Base-by-base conservation (phyloP, 2,113 vertebrate species). In the Reinhardtius hippoglossoides region DNA sequence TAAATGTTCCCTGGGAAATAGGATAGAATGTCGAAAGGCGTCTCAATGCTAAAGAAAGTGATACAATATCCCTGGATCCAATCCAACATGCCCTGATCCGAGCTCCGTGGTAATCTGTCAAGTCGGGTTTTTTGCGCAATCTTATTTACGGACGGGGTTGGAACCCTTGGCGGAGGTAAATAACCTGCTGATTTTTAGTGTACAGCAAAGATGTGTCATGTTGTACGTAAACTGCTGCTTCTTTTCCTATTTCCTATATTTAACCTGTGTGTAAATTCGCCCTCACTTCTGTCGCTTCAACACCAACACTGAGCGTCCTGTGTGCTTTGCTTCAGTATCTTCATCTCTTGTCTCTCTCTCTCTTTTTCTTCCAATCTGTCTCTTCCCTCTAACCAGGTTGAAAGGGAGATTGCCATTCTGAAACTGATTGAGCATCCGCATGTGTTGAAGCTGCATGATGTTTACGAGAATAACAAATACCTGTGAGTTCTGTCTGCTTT, bases 381-480 rank as follows among this genome's bases (percentile, higher is more conserved):
- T 75, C 10, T 67, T 83, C 35, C 78, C 63, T 77, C 21, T 86
- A 44, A 90, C 52, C 84, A 98, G 97, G 97, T 98, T 91, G 97
- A 98, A 82, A 93, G 97, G 84, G 97, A 98, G 93, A 98, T 98
- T 74, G 97, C 97, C 84, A 98, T 98, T 91, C 92, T 98, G 87
- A 98, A 98, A 87, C 95, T 98, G 88, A 98, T 98, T 0, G 97
- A 98, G 86, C 97, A 98, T 89, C 97, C 97, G 0, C 97, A 98
- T 21, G 96, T 98, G 74, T 94, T 98, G 92, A 98, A 98, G 89
- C 95, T 98, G 86, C 96, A 97, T 62, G 97, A 98, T 37, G 97
- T 98, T 89, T 98, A 98, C 75, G 97, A 98, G 94, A 98, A 98
- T 91, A 98, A 96, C 95, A 97, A 97, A 95, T 97, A 98, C 92